These are phyloP conservation scores for Paralichthys olivaceus DNA, from an alignment of 2,113 vertebrate species.

Conservation along the genomic window DNA sequence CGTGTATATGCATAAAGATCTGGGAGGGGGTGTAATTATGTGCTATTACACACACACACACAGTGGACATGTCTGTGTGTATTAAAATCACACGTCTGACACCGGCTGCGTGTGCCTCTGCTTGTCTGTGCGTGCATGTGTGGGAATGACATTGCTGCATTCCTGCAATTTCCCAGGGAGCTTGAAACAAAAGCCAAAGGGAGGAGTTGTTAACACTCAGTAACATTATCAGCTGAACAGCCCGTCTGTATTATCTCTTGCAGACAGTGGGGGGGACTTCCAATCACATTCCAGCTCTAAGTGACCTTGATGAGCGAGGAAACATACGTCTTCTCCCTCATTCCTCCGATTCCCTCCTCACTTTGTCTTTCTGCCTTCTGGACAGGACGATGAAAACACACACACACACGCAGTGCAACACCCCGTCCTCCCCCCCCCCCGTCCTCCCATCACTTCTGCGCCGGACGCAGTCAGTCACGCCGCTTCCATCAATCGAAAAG, in stretches of 20 bases:
- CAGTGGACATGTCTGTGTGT: conserved; percentile 33
- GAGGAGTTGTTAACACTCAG: conserved; percentile 64
- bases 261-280: conserved; percentile 57
- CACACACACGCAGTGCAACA: neutral
- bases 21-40: conserved; percentile 69
- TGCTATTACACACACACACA: conserved; percentile 52
- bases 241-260: conserved; percentile 51
- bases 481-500: neutral
- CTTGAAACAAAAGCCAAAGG: conserved; percentile 71
- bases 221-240: conserved; percentile 71
- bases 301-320: conserved; percentile 66
- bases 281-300: conserved; percentile 63
- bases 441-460: neutral
- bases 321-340: conserved; percentile 54
- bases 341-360: conserved; percentile 34
- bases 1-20: conserved; percentile 59
- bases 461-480: neutral
- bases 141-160: conserved; percentile 66
- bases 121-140: conserved; percentile 39
- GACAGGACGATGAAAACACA: conserved; percentile 1
- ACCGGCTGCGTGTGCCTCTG: conserved; percentile 34
- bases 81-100: conserved; percentile 58
- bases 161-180: conserved; percentile 66
- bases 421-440: too few species aligned
- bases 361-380: conserved; percentile 18